Evolutionary conservation across 1,140 invertebrate species (phyloP).

Genomic region (Dendroctonus ponderosae): DNA sequence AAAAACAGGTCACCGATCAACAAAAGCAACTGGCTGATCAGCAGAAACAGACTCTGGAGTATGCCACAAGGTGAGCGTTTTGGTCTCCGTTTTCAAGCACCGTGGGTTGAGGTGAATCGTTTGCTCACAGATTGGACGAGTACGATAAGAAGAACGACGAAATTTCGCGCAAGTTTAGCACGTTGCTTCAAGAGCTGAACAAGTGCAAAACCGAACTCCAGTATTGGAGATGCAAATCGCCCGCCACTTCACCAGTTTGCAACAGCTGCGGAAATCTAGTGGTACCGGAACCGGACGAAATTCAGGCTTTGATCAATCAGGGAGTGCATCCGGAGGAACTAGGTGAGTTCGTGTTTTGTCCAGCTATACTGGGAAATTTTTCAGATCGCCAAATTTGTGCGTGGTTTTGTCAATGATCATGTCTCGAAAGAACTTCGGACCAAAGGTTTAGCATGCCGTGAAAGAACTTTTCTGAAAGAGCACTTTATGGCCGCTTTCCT

Average conservation of each 20-base stretch:
- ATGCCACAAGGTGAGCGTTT: conserved; percentile 57
- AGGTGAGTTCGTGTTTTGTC: conserved; percentile 14
- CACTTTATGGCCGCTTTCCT: too few species aligned
- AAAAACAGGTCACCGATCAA: conserved; percentile 79
- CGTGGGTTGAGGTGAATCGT: background rate
- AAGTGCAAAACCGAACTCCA: conserved; percentile 87
- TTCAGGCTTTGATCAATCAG: conserved; percentile 62
- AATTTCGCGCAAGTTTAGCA: conserved; percentile 82
- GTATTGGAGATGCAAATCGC: conserved; percentile 84
- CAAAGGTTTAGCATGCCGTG: too few species aligned
- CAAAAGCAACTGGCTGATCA: conserved; percentile 74
- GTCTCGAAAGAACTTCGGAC: too few species aligned
- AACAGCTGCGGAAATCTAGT: conserved; percentile 60
- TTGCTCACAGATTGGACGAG: conserved; percentile 65
- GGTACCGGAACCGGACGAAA: conserved; percentile 57
- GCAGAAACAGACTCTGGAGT: conserved; percentile 75
- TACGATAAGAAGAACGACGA: conserved; percentile 89
- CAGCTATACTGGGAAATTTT: too few species aligned
- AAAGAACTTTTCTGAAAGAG: too few species aligned
- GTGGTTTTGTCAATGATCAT: too few species aligned
- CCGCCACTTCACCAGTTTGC: conserved; percentile 64
- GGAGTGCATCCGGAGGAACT: conserved; percentile 59
- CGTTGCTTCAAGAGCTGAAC: conserved; percentile 82
- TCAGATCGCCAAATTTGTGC: too few species aligned
- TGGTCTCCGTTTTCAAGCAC: background rate